These are phyloP conservation scores for Chroicocephalus ridibundus DNA, from an alignment of 2,113 vertebrate species.

Conservation along the genomic window DNA sequence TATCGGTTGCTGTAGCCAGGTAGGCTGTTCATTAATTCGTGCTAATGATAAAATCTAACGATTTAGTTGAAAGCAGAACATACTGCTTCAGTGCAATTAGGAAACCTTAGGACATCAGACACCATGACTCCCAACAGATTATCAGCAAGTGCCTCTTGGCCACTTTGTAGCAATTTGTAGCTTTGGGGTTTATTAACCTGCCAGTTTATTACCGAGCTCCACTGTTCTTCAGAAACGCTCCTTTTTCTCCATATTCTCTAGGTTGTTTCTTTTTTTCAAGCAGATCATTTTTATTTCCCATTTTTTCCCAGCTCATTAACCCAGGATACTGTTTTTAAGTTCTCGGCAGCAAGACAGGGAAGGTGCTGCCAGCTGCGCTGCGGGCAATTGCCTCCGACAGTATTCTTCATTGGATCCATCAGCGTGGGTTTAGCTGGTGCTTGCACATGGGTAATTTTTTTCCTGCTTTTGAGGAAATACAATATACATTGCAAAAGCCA, in stretches of 20 bases:
- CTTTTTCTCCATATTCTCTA: background rate
- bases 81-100: background rate
- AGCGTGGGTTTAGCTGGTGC: background rate
- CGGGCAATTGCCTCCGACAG: background rate
- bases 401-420: background rate
- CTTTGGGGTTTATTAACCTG: background rate
- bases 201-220: background rate
- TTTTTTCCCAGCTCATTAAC: background rate
- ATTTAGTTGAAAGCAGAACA: background rate
- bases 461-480: background rate
- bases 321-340: background rate
- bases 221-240: background rate
- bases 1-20: background rate
- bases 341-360: background rate
- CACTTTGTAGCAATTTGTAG: background rate
- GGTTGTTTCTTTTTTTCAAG: background rate
- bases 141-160: background rate
- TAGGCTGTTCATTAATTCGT: background rate
- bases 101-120: background rate
- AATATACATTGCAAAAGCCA: background rate
- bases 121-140: background rate
- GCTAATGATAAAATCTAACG: background rate
- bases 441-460: background rate
- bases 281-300: background rate
- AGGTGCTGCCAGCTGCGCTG: background rate